Conservation (phyloP, 2,113 vertebrate genomes). For the Percopsis transmontana region DNA sequence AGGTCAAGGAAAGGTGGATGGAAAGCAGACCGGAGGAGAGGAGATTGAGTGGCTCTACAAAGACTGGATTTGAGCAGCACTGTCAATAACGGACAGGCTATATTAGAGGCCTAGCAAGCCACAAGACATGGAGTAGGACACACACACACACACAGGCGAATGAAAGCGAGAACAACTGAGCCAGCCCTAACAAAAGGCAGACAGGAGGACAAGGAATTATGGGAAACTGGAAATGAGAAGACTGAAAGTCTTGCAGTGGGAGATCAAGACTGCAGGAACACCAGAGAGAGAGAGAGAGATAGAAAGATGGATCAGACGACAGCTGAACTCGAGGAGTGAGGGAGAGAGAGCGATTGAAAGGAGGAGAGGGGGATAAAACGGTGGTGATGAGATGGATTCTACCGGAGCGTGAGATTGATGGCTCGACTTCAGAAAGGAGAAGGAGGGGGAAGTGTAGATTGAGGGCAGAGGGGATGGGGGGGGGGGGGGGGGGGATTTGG, state of each 20-base stretch:
- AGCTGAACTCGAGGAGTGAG: background rate
- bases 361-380: conserved; percentile 24
- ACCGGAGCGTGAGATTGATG: conserved; percentile 71
- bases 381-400: conserved; percentile 68
- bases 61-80: conserved; percentile 29
- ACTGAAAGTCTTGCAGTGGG: background rate
- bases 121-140: conserved; percentile 1
- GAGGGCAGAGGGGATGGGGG: conserved; percentile 31
- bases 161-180: background rate
- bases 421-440: conserved; percentile 36
- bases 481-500: background rate
- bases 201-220: background rate
- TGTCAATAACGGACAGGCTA: conserved; percentile 37
- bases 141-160: background rate
- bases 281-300: background rate
- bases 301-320: background rate
- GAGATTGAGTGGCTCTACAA: conserved; percentile 35
- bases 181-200: background rate
- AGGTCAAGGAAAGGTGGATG: conserved; percentile 27
- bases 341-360: conserved; percentile 6
- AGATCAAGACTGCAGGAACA: background rate
- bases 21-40: background rate
- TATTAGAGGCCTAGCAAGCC: conserved; percentile 1
- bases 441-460: background rate
- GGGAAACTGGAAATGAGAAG: background rate